Evolutionary conservation across 2,797 vertebrate species (phyloP), one percentile per base, ranked within the genome.

Genomic region (Alosa sapidissima): DNA sequence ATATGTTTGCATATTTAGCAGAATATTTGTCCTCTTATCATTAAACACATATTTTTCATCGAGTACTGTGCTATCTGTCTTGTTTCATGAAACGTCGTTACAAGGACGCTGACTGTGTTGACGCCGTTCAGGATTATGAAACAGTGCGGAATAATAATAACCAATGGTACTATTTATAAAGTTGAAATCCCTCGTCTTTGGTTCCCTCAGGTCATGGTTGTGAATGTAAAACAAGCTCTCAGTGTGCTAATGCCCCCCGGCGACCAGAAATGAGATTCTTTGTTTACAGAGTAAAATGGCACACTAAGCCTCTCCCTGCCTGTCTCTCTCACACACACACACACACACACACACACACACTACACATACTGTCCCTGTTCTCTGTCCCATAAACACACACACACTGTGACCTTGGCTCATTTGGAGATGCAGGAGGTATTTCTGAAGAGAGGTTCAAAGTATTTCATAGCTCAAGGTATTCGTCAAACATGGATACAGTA

Each of bases 151-250:
- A 84, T 88, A 87, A 89, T 88, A 87, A 86, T 84, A 54, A 84
- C 72, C 11, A 51, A 82, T 89, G 65, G 81, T 75, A 62, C 81
- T 85, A 84, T 88, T 89, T 86, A 86, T 87, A 86, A 85, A 84
- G 82, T 84, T 86, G 19, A 83, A 82, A 81, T 86, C 72, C 81
- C 55, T 72, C 36, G 81, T 81, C 89, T 87, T 85, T 85, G 58
- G 83, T 89, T 85, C 75, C 84, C 75, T 81, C 83, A 65, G 84
- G 85, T 86, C 72, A 83, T 87, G 85, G 52, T 86, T 86, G 85
- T 85, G 85, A 90, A 89, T 90, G 88, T 92, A 89, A 89, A 88
- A 90, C 87, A 60, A 87, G 87, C 86, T 87, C 90, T 85, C 86
- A 88, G 86, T 83, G 84, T 45, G 54, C 51, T 83, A 9, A 88